These are phyloP conservation scores for Gymnobelideus leadbeateri DNA, from an alignment of 2,113 vertebrate genomes.

Conservation along the genomic window DNA sequence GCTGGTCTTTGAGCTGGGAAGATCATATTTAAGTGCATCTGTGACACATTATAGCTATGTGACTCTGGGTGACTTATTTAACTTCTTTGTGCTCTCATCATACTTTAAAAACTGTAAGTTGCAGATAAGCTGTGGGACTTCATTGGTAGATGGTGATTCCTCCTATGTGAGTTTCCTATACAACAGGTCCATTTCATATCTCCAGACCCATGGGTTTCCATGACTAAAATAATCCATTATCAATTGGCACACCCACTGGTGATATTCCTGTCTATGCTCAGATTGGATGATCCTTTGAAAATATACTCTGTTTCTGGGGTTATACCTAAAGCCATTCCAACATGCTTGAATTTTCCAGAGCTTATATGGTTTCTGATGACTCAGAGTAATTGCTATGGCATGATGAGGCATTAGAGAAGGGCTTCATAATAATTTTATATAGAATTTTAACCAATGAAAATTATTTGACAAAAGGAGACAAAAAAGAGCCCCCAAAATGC, in stretches of 20 bases:
- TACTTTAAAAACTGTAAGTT: not conserved
- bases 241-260: not conserved
- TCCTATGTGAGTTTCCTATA: not conserved
- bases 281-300: not conserved
- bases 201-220: not conserved
- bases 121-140: not conserved
- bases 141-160: not conserved
- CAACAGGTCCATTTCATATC: not conserved
- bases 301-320: not conserved
- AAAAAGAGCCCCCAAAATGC: not conserved
- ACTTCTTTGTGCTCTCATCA: not conserved
- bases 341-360: not conserved
- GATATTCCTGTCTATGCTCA: not conserved
- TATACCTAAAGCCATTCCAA: not conserved
- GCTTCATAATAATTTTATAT: not conserved
- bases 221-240: not conserved
- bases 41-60: not conserved
- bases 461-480: not conserved
- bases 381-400: not conserved
- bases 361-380: not conserved
- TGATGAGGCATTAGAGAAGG: not conserved
- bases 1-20: not conserved
- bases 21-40: not conserved
- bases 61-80: not conserved
- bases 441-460: not conserved